A percentile compares a stretch with the other conserved stretches of the same genome.
Evolutionary conservation across 2,888 invertebrate species (phyloP).

Genomic region (Folsomia candida): DNA sequence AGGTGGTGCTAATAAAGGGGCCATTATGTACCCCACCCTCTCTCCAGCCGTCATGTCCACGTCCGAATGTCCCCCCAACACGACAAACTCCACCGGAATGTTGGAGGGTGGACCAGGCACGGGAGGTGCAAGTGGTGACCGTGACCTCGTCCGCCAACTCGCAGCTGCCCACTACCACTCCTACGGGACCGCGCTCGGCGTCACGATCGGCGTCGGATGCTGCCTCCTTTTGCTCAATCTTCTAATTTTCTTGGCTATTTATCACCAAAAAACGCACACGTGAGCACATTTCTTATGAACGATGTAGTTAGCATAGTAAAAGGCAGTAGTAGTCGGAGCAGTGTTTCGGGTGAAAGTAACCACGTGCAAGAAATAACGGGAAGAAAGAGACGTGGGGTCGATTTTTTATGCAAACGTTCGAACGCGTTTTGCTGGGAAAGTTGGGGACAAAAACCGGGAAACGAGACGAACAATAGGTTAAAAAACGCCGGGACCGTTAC

Average conservation of each 20-base stretch:
- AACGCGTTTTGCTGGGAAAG: too few species aligned
- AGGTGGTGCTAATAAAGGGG: background rate
- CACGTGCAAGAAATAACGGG: too few species aligned
- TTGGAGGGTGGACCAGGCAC: slow-evolving; percentile 25
- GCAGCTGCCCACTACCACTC: slow-evolving; percentile 73
- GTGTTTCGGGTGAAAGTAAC: too few species aligned
- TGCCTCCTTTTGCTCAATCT: slow-evolving; percentile 51
- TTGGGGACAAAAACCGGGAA: too few species aligned
- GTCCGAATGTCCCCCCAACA: slow-evolving; percentile 50
- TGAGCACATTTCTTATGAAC: too few species aligned
- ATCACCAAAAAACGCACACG: slow-evolving; percentile 51
- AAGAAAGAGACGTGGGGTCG: too few species aligned
- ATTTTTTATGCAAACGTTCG: too few species aligned
- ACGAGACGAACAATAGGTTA: too few species aligned
- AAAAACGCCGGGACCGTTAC: too few species aligned
- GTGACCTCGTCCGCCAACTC: slow-evolving; percentile 56
- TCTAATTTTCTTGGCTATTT: slow-evolving; percentile 51
- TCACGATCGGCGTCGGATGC: slow-evolving; percentile 80
- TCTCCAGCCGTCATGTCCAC: slow-evolving; percentile 48
- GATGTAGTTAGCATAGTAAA: too few species aligned
- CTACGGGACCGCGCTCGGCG: slow-evolving; percentile 82
- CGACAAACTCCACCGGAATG: slow-evolving; percentile 39
- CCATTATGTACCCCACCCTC: slow-evolving; percentile 40
- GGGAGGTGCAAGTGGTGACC: slow-evolving; percentile 33
- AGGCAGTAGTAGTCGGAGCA: too few species aligned